A percentile compares a stretch with the other conserved stretches of the same genome.
Conservation (phyloP, 2,888 invertebrate genomes). For the Willowsia nigromaculata region DNA sequence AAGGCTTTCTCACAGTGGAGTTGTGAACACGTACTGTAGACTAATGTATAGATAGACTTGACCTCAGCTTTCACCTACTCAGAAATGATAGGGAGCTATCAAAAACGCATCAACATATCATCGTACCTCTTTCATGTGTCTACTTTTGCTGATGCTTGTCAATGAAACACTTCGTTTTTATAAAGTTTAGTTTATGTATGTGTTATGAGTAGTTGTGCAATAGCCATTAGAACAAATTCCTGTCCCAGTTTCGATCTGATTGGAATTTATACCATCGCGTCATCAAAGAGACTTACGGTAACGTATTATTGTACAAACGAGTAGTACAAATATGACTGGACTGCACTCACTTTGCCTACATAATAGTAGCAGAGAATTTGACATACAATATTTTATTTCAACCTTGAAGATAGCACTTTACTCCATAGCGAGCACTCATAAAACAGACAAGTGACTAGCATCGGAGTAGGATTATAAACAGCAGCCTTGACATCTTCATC, state of each 20-base stretch:
- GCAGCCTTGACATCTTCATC: conserved; percentile 9
- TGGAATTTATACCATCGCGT: background rate
- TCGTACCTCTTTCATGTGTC: background rate
- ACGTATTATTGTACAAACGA: background rate
- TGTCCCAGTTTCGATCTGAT: background rate
- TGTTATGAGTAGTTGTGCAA: too few relatives aligned
- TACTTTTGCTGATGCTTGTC: background rate
- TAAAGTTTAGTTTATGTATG: too few relatives aligned
- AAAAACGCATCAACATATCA: conserved; percentile 27
- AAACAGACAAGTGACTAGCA: background rate
- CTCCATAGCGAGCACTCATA: background rate
- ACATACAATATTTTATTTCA: background rate
- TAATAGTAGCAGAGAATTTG: background rate
- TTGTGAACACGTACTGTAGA: background rate
- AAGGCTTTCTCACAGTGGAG: background rate
- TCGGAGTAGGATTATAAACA: background rate
- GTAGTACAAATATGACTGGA: background rate
- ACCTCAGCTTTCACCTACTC: background rate
- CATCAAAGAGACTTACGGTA: conserved; percentile 1
- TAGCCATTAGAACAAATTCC: too few relatives aligned
- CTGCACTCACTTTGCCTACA: background rate
- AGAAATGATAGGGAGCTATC: background rate
- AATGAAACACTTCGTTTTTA: background rate
- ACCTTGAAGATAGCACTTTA: background rate
- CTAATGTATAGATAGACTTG: background rate